These are phyloP conservation scores for Phenacoccus solenopsis DNA, from an alignment of 1,140 invertebrate species.

Conservation along the genomic window DNA sequence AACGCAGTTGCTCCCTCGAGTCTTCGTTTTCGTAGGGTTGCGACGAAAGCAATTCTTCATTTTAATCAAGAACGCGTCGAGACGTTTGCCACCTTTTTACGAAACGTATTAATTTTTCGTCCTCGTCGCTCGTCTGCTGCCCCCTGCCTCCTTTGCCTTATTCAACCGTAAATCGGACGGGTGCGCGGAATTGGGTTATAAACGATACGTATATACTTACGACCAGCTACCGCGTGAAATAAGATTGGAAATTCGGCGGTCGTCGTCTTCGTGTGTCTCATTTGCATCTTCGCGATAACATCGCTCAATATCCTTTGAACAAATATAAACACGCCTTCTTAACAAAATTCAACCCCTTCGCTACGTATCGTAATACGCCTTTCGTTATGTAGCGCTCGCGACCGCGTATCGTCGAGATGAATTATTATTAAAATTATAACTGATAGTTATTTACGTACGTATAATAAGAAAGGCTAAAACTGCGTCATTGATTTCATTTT, in stretches of 20 bases:
- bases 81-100: not conserved
- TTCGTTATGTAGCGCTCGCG: not conserved
- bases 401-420: not conserved
- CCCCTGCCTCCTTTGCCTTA: no score
- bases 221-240: not conserved
- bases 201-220: no score
- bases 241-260: not conserved
- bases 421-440: slow-evolving; percentile 11
- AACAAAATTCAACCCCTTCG: no score
- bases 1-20: slow-evolving; percentile 9
- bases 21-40: not conserved
- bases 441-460: slow-evolving; percentile 6
- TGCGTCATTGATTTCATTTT: no score
- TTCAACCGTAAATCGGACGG: not conserved
- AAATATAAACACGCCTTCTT: not conserved
- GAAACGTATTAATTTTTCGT: not conserved
- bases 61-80: slow-evolving; percentile 14
- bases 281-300: slow-evolving; percentile 2
- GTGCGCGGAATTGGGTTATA: not conserved
- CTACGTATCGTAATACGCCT: no score
- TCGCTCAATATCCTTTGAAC: slow-evolving; percentile 8
- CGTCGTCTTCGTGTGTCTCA: not conserved
- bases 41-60: slow-evolving; percentile 17
- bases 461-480: no score
- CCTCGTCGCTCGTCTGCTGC: no score